Evolutionary conservation across 2,113 vertebrate genomes (phyloP).

Genomic region (Notiomystis cincta): DNA sequence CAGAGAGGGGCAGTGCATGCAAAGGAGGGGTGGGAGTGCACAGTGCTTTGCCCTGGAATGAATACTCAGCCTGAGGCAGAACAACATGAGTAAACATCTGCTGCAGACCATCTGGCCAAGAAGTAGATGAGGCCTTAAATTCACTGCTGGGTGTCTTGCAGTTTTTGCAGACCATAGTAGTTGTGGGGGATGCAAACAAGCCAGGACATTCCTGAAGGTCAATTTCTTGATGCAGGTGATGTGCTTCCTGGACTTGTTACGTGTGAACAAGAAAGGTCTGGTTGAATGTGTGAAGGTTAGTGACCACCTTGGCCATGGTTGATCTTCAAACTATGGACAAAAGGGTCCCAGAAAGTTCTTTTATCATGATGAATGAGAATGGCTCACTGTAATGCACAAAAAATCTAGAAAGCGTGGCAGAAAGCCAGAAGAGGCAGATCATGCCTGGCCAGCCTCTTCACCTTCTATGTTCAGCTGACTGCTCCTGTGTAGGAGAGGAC

Average conservation of each 20-base stretch:
- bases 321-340: neutral
- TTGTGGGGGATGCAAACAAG: neutral
- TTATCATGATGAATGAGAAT: neutral
- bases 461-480: neutral
- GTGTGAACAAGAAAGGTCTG: neutral
- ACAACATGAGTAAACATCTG: neutral
- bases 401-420: neutral
- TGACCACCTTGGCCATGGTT: accelerated
- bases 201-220: neutral
- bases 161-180: neutral
- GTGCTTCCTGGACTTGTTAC: neutral
- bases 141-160: neutral
- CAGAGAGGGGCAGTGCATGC: neutral
- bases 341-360: neutral
- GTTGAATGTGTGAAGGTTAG: neutral
- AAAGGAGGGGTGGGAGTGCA: neutral
- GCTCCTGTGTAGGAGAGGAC: neutral
- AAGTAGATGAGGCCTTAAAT: neutral
- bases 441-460: neutral
- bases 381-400: neutral
- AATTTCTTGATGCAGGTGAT: neutral
- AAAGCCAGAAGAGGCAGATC: neutral
- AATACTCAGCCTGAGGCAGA: neutral
- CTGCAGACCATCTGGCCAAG: neutral
- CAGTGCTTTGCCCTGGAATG: neutral